Evolutionary conservation across 2,113 vertebrate species (phyloP).

Genomic region (Eupsittula cactorum): DNA sequence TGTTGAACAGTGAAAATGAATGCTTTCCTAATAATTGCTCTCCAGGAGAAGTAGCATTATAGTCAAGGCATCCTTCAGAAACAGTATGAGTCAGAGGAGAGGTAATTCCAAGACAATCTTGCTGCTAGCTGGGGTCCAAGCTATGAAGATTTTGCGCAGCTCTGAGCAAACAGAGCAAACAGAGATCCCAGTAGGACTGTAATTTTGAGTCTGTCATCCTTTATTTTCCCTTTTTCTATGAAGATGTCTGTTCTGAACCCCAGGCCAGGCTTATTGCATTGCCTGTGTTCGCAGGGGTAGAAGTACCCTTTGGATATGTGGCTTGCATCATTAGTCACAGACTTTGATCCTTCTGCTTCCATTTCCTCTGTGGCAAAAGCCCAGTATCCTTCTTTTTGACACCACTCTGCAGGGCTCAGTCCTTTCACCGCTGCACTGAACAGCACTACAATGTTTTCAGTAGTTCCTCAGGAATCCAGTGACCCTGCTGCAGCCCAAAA

Average conservation of each 20-base stretch:
- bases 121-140: constrained; percentile 1
- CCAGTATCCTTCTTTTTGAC: neutral
- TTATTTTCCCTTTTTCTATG: neutral
- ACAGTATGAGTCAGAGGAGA: constrained; percentile 33
- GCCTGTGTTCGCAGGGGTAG: neutral
- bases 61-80: constrained; percentile 12
- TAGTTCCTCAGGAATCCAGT: neutral
- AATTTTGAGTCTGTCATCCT: neutral
- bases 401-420: neutral
- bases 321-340: constrained; percentile 6
- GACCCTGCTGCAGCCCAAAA: neutral
- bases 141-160: neutral
- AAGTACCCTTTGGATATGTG: neutral
- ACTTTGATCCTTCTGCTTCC: constrained; percentile 18
- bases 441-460: neutral
- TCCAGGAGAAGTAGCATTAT: neutral
- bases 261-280: neutral
- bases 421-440: neutral
- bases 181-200: neutral
- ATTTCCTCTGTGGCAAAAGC: neutral
- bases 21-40: neutral
- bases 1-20: neutral
- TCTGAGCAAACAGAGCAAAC: neutral
- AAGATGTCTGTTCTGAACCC: neutral
- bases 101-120: constrained; percentile 19